Conservation (phyloP, 2,113 vertebrate species). For the Dipodomys stephensi region DNA sequence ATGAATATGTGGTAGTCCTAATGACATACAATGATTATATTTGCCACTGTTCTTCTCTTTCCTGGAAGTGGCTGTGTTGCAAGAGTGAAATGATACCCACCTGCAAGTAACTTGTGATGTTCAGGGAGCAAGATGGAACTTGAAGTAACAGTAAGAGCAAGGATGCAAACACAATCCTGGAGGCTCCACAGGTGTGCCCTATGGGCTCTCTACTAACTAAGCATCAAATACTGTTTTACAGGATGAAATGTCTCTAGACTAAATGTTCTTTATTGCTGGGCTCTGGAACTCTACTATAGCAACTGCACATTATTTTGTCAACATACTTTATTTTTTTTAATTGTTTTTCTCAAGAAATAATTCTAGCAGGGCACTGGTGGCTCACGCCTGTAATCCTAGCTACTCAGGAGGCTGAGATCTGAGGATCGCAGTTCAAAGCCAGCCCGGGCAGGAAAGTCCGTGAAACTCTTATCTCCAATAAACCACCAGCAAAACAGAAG, state of each 20-base stretch:
- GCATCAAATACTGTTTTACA: not conserved
- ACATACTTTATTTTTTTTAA: not conserved
- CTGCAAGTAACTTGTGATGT: not conserved
- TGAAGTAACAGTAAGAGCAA: not conserved
- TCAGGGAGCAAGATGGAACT: not conserved
- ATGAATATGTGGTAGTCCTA: not conserved
- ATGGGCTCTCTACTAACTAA: not conserved
- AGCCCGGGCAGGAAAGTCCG: too few species aligned
- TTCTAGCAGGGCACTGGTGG: too few species aligned
- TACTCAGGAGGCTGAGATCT: too few species aligned
- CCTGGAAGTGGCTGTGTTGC: not conserved
- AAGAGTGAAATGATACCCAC: not conserved
- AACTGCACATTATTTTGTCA: not conserved
- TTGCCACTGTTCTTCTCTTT: not conserved
- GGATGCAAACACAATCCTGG: not conserved
- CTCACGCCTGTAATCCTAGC: too few species aligned
- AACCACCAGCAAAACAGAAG: too few species aligned
- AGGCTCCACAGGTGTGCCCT: not conserved
- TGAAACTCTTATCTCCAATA: too few species aligned
- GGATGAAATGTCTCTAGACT: not conserved
- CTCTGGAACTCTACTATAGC: not conserved
- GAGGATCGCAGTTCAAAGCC: too few species aligned
- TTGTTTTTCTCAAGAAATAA: constrained; percentile 6
- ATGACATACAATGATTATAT: not conserved
- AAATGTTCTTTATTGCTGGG: not conserved